Base-by-base conservation (phyloP, 1,140 invertebrate species). In the Rhopalosiphum padi region DNA sequence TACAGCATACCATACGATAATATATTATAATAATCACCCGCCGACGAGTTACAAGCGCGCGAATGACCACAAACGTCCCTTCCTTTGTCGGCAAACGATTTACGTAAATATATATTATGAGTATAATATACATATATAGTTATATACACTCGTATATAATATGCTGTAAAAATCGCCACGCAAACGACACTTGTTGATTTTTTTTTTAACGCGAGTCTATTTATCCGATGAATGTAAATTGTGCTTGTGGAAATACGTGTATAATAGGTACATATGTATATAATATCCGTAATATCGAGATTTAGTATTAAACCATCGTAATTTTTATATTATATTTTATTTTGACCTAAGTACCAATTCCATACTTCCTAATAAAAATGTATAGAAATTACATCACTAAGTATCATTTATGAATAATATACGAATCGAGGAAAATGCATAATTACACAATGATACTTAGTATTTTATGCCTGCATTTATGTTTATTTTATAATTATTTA, bases 51-150 rank as follows among this genome's bases (percentile, higher is more conserved):
- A 43, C 25, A 43, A 46, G 1, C 11, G 43, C 18, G 41, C 43
- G 85, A 43, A 86, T 86, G 25, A 86, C 25, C 25, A 30, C 41
- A 4, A 23, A 30, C 43, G 43, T 46, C 41, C 41, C 41, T 43
- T 46, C 43, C 85, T 87, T 87, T 87, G 85, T 87, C 85, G 85
- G 85, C 35, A 41, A 77, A 3, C 60, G n/a, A 77, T 77, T 77
- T 77, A 77, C 30, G 30, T 77, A 18, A 77, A 77, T n/a, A 77
- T 77, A 77, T 35, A 37, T 23, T 23, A 77, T n/a, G 22, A 82
- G 18, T 37, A 37, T 82, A 18, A 8, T 82, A 11, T 23, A 22
- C 2, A 23, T 53, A 23, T 30, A 30, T 68, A 30, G 15, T 51
- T 68, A n/a, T 68, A 46, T 18, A 35, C 22, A n/a, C 30, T 77